Evolutionary conservation across 2,797 vertebrate genomes (phyloP).

Genomic region (Enteromius radiatus): DNA sequence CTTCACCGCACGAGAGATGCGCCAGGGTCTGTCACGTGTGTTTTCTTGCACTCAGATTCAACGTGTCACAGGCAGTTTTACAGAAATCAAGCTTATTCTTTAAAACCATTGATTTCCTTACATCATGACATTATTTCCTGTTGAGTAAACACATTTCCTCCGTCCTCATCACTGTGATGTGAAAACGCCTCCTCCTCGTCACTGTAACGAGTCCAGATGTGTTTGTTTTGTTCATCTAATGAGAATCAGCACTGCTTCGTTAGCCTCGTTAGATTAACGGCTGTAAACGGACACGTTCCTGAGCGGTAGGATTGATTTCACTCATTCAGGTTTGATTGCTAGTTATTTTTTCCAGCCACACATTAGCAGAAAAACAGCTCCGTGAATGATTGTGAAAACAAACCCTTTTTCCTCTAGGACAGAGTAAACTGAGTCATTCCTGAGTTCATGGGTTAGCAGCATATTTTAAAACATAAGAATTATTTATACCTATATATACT

Average conservation of each 20-base stretch:
- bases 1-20: slow-evolving; percentile 79
- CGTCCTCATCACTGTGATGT: neutral
- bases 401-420: neutral
- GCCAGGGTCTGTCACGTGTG: slow-evolving; percentile 72
- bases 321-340: neutral
- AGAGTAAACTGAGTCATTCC: neutral
- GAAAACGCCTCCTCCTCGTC: neutral
- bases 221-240: neutral
- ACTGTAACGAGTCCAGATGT: neutral
- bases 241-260: neutral
- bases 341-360: neutral
- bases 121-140: neutral
- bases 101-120: neutral
- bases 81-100: neutral
- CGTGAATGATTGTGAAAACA: neutral
- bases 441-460: neutral
- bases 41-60: neutral
- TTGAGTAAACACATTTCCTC: neutral
- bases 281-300: neutral
- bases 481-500: no score
- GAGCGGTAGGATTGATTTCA: neutral
- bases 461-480: neutral
- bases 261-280: neutral
- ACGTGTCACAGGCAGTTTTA: no score
- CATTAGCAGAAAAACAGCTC: neutral